Evolutionary conservation across 2,113 vertebrate species (phyloP).

Genomic region (Sceloporus tristichus): DNA sequence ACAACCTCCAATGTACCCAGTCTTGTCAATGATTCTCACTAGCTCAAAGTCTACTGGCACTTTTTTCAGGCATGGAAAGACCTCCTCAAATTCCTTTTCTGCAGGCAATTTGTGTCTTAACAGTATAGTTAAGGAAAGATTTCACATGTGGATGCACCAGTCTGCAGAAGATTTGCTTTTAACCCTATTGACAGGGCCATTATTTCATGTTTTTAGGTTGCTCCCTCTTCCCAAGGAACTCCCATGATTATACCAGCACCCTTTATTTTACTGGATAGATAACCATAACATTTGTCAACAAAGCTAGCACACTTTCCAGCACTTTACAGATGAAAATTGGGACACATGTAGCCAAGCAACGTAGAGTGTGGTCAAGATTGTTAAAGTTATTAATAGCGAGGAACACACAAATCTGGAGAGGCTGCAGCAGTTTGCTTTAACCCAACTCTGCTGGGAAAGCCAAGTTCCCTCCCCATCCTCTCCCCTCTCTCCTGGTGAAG

Average conservation of each 20-base stretch:
- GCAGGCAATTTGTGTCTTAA: background rate
- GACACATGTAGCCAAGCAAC: too few species aligned
- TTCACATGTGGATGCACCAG: background rate
- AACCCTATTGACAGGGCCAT: background rate
- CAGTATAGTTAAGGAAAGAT: background rate
- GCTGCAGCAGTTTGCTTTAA: too few species aligned
- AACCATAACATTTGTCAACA: background rate
- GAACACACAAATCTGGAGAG: too few species aligned
- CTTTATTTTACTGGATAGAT: background rate
- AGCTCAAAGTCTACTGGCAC: background rate
- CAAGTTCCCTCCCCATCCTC: too few species aligned
- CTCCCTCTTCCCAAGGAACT: conserved; percentile 5
- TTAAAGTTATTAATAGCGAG: too few species aligned
- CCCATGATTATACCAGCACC: background rate
- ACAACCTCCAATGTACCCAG: too few species aligned
- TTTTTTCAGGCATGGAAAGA: background rate
- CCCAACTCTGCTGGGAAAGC: too few species aligned
- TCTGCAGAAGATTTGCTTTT: background rate
- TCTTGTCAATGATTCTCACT: too few species aligned
- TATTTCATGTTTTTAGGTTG: conserved; percentile 1
- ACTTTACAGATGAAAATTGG: too few species aligned
- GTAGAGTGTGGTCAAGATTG: too few species aligned
- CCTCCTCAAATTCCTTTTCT: background rate
- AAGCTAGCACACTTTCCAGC: background rate
- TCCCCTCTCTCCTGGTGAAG: too few species aligned